Evolutionary conservation across 2,797 vertebrate genomes (phyloP), one percentile per base, ranked within the genome.

Genomic region (Cyclura pinguis): DNA sequence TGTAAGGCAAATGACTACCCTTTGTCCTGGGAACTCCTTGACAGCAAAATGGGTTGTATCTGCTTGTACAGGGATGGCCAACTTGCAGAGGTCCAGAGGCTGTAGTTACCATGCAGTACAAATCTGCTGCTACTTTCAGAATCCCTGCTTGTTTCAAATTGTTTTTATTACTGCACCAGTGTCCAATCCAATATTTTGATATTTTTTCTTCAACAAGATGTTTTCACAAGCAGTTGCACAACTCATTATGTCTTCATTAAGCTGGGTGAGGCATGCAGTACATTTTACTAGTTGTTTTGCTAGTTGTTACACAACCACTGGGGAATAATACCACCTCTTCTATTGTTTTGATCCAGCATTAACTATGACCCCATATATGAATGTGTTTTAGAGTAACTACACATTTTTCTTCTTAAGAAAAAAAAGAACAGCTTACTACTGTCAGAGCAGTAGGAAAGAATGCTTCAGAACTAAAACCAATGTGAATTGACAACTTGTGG

Each of bases 401-500:
- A 64, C 59, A 59, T 59, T 20, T 16, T 18, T 59, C 1, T 59
- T 57, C 42, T 52, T 12, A 52, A 12, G 52, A 20, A 18, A 16
- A 18, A 18, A 59, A 59, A 59, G 3, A 16, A 16, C 18, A 59
- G 38, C 67, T 47, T 32, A 4, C 24, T 55, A 18, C 32, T 42
- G 38, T 77, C 55, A 57, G 8, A 29, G 24, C 32, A 59, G 55
- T 62, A 35, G 6, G 73, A 76, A 86, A 77, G 14, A 55, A 3
- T 59, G 16, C 67, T 74, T 55, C 32, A 32, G 20, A 6, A 8
- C 27, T 80, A n/a, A 88, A 82, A 20, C 69, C 77, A 38, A 22
- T n/a, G 55, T 88, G n/a, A 24, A 6, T 86, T 69, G 84, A 57
- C 92, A 87, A 9, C 5, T 57, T 35, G 29, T 88, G 76, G 64